Evolutionary conservation across 2,888 invertebrate species (phyloP), one percentile per base, ranked within the genome.

Genomic region (Brachypalpus laphriformis): DNA sequence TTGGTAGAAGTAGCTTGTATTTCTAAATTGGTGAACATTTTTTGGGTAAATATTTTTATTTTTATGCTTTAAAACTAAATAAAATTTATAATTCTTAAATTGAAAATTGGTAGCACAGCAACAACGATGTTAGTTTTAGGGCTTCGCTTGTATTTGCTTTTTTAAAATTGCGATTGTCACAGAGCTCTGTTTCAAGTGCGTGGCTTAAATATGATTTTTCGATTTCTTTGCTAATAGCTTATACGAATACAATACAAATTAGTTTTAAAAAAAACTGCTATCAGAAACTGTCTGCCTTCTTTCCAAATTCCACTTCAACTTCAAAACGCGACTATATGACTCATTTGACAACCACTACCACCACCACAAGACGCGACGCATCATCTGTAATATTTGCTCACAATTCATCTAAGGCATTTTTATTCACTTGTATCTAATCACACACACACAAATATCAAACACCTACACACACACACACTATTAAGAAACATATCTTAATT

Each of bases 301-400:
- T 51, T 51, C 5, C 2, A 25, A 9, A 2, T 8, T 47, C 0
- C 14, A 8, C 6, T 16, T 2, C 8, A 51, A 45, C n/a, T 9
- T 25, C 51, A 37, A n/a, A 28, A 1, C 2, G 59, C 57, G 40
- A 71, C 57, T 49, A 47, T 37, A 37, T 56, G 31, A 3, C 25
- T 54, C 42, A 14, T 3, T 14, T 14, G 56, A 70, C n/a, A n/a
- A n/a, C n/a, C n/a, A n/a, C n/a, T n/a, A n/a, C n/a, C n/a, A n/a
- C 3, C 40, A 40, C 31, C 45, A 59, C 45, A 47, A 71, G 57
- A 57, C 47, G 18, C 34, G 28, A 68, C 40, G 5, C 68, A 76
- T 68, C 59, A 59, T 20, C 28, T 76, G 76, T 76, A 76, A 59
- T 31, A 76, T 76, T 68, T 59, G 37, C 42, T 76, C 76, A 76